Base-by-base conservation (phyloP, 23 tunicate species). In the Styela plicata region DNA sequence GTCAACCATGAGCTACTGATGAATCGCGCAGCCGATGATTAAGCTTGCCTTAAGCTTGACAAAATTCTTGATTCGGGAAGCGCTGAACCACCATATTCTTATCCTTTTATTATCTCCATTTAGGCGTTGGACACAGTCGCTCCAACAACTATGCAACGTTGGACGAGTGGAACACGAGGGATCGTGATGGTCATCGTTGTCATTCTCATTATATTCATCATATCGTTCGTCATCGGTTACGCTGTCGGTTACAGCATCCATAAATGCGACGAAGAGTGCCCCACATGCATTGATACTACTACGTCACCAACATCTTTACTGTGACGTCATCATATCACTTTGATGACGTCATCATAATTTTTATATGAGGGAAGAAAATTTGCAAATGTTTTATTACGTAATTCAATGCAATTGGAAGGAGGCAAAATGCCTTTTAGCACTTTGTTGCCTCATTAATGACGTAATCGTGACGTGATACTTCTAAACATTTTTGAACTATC, bases 161-260 rank as follows among this genome's bases (percentile, higher is more conserved):
- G 87, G 93, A 88, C 87, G 21, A 83, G 80, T 52, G 93, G 93
- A 78, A 57, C 69, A 16, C 69, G 80, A 2, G 93, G 93, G n/a
- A 77, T 76, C 24, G 35, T 88, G 5, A 21, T 88, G 1, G 83
- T 70, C 24, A 62, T 53, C 68, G 2, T 83, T 21, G 32, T 88
- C 0, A 66, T 63, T 18, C 52, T 88, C 17, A 31, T 83, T 18
- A 20, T 88, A 24, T 61, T 71, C 65, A 28, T 78, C n/a, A 28
- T 77, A 7, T 73, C 74, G 1, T 88, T 88, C 63, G 61, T 71
- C 34, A 69, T 83, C 52, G 93, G 93, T 31, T 88, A 88, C 63
- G 84, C 74, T 7, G 93, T 88, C 24, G 93, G 93, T 65, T 88
- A 88, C 74, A 74, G 63, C 31, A 88, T 88, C 13, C 93, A 88